Conservation (phyloP, 2,113 vertebrate genomes). For the Phasianus colchicus region DNA sequence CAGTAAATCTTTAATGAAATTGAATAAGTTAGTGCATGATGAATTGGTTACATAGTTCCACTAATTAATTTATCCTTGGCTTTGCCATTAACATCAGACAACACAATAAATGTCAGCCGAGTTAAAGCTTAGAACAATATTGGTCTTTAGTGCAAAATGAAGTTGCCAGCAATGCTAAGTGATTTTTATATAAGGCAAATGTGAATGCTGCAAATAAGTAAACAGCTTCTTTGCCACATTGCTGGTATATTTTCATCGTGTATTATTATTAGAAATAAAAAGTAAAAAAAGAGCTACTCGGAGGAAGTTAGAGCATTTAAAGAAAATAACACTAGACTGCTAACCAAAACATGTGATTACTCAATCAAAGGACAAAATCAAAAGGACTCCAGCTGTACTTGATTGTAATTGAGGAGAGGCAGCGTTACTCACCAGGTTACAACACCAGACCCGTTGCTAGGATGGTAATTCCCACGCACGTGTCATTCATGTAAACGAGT, state of each 20-base stretch:
- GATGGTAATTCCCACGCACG: neutral
- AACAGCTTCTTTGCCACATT: neutral
- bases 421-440: neutral
- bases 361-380: neutral
- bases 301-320: neutral
- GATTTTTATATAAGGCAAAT: neutral
- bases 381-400: neutral
- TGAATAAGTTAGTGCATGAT: neutral
- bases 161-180: neutral
- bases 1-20: constrained; percentile 31
- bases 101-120: neutral
- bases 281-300: neutral
- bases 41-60: neutral
- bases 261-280: neutral
- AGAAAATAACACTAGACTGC: neutral
- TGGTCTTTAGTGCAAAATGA: neutral
- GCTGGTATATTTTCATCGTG: neutral
- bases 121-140: neutral
- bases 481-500: neutral
- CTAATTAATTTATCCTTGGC: constrained; percentile 18
- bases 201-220: neutral
- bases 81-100: neutral
- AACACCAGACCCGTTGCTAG: neutral
- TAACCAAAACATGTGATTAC: neutral
- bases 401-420: neutral